Evolutionary conservation across 2,797 vertebrate species (phyloP).

Genomic region (Echiichthys vipera): DNA sequence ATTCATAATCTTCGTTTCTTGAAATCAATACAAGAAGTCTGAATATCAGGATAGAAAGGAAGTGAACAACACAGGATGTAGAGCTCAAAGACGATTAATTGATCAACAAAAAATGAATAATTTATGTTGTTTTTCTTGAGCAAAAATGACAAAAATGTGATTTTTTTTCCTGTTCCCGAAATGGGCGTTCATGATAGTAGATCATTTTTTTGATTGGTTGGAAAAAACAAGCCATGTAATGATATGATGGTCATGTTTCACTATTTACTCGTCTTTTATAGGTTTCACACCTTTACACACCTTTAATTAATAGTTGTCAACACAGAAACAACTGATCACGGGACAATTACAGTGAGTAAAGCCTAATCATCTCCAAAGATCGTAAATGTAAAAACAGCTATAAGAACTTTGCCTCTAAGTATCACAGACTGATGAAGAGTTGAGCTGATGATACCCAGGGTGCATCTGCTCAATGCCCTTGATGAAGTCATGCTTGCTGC

Average conservation of each 20-base stretch:
- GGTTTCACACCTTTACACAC: no score
- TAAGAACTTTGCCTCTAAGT: constrained; percentile 2
- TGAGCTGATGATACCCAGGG: constrained; percentile 43
- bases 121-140: background rate
- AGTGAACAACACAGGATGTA: background rate
- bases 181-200: background rate
- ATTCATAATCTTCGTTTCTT: background rate
- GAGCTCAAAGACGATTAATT: background rate
- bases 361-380: background rate
- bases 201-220: background rate
- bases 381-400: background rate
- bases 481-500: constrained; percentile 69
- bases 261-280: background rate
- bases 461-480: constrained; percentile 61
- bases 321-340: no score
- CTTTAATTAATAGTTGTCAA: no score
- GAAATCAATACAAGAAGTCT: background rate
- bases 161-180: background rate
- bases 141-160: background rate
- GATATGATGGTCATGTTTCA: no score
- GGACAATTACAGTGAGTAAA: background rate
- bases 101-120: background rate
- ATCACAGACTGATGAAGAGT: constrained; percentile 36
- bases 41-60: background rate
- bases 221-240: background rate